Base-by-base conservation (phyloP, 1,140 invertebrate genomes). In the Bradynema listronoti region DNA sequence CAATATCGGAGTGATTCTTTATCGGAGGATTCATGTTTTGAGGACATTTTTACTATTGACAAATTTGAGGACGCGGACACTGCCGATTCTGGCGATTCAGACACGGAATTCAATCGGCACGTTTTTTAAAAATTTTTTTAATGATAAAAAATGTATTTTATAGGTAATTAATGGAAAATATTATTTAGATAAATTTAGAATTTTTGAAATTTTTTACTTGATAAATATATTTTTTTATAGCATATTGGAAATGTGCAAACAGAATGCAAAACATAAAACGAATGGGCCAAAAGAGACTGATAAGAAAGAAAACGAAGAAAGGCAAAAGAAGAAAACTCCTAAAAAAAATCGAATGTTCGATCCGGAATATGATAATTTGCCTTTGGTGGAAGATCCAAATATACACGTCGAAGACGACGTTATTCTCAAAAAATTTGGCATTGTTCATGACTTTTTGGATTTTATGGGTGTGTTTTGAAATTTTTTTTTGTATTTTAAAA, bases 391-490 rank as follows among this genome's bases (percentile, higher is more conserved):
- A 39, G 27, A 66, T 5, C 42, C 66, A 6, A 30, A 53, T 22
- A 66, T 67, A 25, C 29, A 73, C 22, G 62, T 64, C 5, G 41
- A 65, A 19, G 53, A 64, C 14, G n/a, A 50, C 27, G 29, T 41
- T 3, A 42, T 49, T 22, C 36, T 67, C 6, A 66, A 71, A 29
- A 51, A 14, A 33, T 72, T 67, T 41, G 65, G 65, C 7, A 61
- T 71, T 1, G 68, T 67, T n/a, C 32, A 55, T 22, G 34, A 27
- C 1, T 25, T 71, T 14, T 55, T 67, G n/a, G 66, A 67, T 33
- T 67, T 67, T 43, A 51, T 67, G 27, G 65, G 65, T 67, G 2
- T 7, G 54, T 65, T 60, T 25, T 63, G 29, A 7, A 29, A 1
- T 4, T 43, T n/a, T 47, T 5, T n/a, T 45, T n/a, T n/a, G n/a